Evolutionary conservation across 1,140 invertebrate genomes (phyloP).

Genomic region (Hydropsyche tenuis): DNA sequence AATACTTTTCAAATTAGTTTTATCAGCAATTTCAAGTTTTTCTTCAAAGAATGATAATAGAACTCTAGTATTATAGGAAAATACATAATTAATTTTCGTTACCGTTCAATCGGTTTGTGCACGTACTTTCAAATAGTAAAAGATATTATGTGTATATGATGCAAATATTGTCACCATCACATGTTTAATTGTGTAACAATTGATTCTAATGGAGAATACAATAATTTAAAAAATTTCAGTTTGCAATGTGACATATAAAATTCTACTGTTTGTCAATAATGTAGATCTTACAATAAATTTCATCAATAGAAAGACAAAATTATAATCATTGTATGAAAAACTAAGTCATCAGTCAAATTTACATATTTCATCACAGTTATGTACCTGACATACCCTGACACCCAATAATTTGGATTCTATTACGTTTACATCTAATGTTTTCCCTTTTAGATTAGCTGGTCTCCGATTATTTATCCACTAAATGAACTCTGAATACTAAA

Average conservation of each 20-base stretch:
- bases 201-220: background rate
- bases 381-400: constrained; percentile 32
- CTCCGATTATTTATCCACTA: background rate
- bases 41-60: background rate
- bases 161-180: background rate
- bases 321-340: constrained; percentile 10
- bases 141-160: background rate
- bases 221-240: background rate
- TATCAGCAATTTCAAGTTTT: background rate
- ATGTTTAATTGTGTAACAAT: constrained; percentile 1
- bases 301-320: constrained; percentile 10
- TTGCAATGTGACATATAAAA: background rate
- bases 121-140: no score
- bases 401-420: constrained; percentile 21
- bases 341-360: constrained; percentile 33
- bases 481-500: background rate
- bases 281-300: background rate
- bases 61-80: no score
- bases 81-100: no score
- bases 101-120: no score
- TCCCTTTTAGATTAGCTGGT: background rate
- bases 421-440: constrained; percentile 9
- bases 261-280: background rate
- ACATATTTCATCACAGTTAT: constrained; percentile 37
- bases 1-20: background rate